These are phyloP conservation scores for Hiodon tergisus DNA, from an alignment of 2,113 vertebrate genomes.

Conservation along the genomic window DNA sequence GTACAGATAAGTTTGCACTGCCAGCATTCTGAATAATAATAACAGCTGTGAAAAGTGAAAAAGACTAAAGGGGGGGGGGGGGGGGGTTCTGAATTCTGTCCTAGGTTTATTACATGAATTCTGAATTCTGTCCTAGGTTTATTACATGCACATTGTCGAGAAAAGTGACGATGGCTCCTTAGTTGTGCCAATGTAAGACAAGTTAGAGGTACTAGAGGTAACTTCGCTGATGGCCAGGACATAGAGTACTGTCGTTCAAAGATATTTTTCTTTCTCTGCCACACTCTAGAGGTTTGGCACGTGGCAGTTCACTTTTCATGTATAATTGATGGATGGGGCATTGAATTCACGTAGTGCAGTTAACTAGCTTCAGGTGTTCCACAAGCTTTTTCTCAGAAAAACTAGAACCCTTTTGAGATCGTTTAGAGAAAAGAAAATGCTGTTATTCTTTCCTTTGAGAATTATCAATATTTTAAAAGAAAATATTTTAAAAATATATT, in stretches of 20 bases:
- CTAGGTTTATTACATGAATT: neutral
- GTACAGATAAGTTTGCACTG: neutral
- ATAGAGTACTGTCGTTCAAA: neutral
- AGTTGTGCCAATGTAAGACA: neutral
- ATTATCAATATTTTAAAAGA: no score
- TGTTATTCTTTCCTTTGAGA: no score
- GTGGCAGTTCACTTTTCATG: slow-evolving; percentile 66
- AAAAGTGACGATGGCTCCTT: neutral
- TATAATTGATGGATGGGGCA: slow-evolving; percentile 64
- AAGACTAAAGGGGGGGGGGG: no score
- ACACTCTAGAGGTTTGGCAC: slow-evolving; percentile 67
- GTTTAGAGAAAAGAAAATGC: neutral
- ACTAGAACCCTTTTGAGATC: slow-evolving; percentile 29
- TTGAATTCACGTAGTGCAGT: slow-evolving; percentile 61
- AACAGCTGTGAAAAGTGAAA: neutral
- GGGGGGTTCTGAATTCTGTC: no score
- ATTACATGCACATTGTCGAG: neutral
- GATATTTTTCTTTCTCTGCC: slow-evolving; percentile 39
- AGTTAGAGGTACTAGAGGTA: neutral
- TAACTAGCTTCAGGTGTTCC: slow-evolving; percentile 65
- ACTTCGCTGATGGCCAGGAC: neutral
- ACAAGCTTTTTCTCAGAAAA: slow-evolving; percentile 54
- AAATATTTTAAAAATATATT: no score
- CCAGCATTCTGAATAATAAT: neutral
- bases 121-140: neutral